Conservation (phyloP, 2,888 invertebrate species). For the Celastrina argiolus region DNA sequence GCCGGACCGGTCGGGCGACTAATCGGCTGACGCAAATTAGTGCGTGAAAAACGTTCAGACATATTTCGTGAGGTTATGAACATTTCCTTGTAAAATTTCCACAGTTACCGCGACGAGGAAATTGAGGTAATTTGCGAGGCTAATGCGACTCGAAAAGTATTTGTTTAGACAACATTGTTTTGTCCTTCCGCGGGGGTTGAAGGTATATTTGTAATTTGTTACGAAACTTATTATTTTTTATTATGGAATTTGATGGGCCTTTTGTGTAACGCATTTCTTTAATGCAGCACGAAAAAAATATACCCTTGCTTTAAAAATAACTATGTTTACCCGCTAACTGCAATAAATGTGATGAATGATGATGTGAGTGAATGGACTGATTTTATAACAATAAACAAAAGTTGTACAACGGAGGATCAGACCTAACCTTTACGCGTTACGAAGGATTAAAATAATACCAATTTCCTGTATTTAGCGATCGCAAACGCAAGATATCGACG, state of each 20-base stretch:
- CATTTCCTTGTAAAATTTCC: conserved; percentile 42
- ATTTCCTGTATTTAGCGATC: conserved; percentile 54
- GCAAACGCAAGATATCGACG: conserved; percentile 43
- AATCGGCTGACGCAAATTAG: conserved; percentile 40
- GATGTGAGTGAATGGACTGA: no score
- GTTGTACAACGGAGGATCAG: no score
- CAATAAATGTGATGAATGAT: no score
- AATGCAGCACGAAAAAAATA: neutral
- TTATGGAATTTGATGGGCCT: neutral
- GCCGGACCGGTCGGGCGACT: conserved; percentile 35
- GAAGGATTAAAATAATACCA: conserved; percentile 49
- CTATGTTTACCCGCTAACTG: no score
- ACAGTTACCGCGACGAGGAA: conserved; percentile 40
- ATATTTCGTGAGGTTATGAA: conserved; percentile 42
- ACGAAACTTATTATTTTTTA: conserved; percentile 1
- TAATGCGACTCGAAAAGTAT: conserved; percentile 37
- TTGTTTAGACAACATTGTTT: conserved; percentile 34
- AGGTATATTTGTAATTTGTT: neutral
- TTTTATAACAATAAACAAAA: no score
- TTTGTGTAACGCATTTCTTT: neutral
- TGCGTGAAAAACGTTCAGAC: conserved; percentile 46
- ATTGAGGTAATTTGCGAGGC: conserved; percentile 42
- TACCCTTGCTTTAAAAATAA: no score
- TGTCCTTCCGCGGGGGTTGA: conserved; percentile 25
- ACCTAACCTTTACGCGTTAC: neutral